Evolutionary conservation across 2,797 vertebrate genomes (phyloP).

Genomic region (Heteromormyrus szaboi): DNA sequence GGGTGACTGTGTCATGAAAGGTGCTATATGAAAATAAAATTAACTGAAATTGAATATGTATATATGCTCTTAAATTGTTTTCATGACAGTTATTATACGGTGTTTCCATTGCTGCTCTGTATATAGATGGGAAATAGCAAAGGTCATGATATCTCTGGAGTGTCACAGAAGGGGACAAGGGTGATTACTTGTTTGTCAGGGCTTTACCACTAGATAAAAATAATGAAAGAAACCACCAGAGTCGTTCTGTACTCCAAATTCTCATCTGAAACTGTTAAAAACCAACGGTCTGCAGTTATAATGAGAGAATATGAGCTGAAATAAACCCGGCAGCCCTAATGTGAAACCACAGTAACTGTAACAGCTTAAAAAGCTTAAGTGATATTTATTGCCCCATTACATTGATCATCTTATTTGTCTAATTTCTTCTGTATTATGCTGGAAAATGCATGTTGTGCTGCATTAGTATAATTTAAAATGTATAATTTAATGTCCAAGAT

Average conservation of each 20-base stretch:
- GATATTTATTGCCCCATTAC: neutral
- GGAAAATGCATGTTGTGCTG: neutral
- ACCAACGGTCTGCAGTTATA: neutral
- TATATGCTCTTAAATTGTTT: neutral
- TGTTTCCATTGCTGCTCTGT: neutral
- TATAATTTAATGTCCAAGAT: neutral
- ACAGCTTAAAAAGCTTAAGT: neutral
- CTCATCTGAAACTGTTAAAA: neutral
- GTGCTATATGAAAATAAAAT: neutral
- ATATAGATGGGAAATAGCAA: neutral
- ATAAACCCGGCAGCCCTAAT: neutral
- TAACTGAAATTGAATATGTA: neutral
- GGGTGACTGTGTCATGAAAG: neutral
- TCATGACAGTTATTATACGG: neutral
- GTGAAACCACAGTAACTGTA: neutral
- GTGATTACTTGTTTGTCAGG: neutral
- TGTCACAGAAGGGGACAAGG: neutral
- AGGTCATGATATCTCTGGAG: neutral
- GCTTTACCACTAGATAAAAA: neutral
- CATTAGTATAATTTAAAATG: constrained; percentile 1
- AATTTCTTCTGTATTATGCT: neutral
- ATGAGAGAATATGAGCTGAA: neutral
- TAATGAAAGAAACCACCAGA: neutral
- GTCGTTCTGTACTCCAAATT: neutral
- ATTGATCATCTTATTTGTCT: neutral